These are phyloP conservation scores for Eupristina koningsbergeri DNA, from an alignment of 1,140 invertebrate species.

Conservation along the genomic window DNA sequence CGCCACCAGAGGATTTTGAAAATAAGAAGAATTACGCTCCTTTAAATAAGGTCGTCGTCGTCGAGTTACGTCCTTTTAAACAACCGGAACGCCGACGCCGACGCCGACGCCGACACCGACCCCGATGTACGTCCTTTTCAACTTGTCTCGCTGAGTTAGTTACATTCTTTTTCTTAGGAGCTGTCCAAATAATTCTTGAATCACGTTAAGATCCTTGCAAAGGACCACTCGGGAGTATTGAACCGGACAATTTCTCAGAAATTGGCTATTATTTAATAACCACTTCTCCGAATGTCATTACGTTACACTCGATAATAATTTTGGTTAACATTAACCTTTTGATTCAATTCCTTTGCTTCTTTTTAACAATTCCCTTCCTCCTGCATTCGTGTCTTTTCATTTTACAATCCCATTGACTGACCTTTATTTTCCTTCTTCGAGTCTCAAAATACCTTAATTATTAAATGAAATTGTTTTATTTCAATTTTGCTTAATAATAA, in stretches of 20 bases:
- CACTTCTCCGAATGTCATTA: too few relatives aligned
- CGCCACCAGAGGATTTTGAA: background rate
- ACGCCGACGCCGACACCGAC: background rate
- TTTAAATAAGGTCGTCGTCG: background rate
- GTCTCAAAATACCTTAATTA: too few relatives aligned
- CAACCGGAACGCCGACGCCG: background rate
- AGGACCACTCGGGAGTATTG: background rate
- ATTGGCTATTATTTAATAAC: background rate
- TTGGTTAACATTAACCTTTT: too few relatives aligned
- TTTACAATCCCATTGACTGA: too few relatives aligned
- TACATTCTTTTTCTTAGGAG: conserved; percentile 6
- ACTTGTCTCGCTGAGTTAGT: background rate
- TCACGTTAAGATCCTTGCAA: background rate
- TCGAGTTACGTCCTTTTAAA: conserved; percentile 2
- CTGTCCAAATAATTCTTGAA: conserved; percentile 13
- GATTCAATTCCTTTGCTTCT: too few relatives aligned
- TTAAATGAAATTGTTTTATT: too few relatives aligned
- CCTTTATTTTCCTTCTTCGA: too few relatives aligned
- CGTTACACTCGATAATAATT: too few relatives aligned
- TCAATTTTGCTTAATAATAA: too few relatives aligned
- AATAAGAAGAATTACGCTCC: conserved; percentile 1
- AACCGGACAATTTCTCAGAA: background rate
- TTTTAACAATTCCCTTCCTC: too few relatives aligned
- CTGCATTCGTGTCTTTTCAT: too few relatives aligned
- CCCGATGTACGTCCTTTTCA: background rate